These are phyloP conservation scores for Scotopteryx bipunctaria DNA, from an alignment of 2,888 invertebrate genomes.

Conservation along the genomic window DNA sequence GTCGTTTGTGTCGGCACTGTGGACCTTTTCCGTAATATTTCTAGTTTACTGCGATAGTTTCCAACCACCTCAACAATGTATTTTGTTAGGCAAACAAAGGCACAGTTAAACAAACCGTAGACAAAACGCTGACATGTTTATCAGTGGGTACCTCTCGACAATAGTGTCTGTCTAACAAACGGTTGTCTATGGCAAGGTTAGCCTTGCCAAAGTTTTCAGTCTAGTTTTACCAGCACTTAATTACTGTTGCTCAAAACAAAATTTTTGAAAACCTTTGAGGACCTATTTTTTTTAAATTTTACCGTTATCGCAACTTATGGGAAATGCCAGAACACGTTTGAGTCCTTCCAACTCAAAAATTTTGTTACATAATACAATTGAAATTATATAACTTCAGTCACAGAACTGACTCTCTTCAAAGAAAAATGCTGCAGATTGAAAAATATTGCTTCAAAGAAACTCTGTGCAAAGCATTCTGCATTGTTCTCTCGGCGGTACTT, in stretches of 20 bases:
- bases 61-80: slow-evolving; percentile 30
- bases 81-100: slow-evolving; percentile 17
- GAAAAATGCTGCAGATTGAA: slow-evolving; percentile 10
- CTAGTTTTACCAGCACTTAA: too few relatives aligned
- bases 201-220: too few relatives aligned
- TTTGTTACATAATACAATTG: slow-evolving; percentile 1
- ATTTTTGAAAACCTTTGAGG: too few relatives aligned
- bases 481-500: slow-evolving; percentile 17
- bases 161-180: too few relatives aligned
- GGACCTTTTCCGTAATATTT: slow-evolving; percentile 37
- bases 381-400: slow-evolving; percentile 1
- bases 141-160: too few relatives aligned
- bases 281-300: too few relatives aligned
- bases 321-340: too few relatives aligned
- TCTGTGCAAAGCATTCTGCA: slow-evolving; percentile 9
- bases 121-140: not conserved
- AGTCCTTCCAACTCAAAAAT: not conserved
- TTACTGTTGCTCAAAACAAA: too few relatives aligned
- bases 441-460: slow-evolving; percentile 19
- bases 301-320: too few relatives aligned
- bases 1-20: slow-evolving; percentile 29
- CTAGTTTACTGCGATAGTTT: slow-evolving; percentile 34
- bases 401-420: slow-evolving; percentile 4
- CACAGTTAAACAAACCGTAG: slow-evolving; percentile 4
- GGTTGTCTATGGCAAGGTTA: too few relatives aligned